Evolutionary conservation across 2,113 vertebrate species (phyloP).

Genomic region (Echinops telfairi): DNA sequence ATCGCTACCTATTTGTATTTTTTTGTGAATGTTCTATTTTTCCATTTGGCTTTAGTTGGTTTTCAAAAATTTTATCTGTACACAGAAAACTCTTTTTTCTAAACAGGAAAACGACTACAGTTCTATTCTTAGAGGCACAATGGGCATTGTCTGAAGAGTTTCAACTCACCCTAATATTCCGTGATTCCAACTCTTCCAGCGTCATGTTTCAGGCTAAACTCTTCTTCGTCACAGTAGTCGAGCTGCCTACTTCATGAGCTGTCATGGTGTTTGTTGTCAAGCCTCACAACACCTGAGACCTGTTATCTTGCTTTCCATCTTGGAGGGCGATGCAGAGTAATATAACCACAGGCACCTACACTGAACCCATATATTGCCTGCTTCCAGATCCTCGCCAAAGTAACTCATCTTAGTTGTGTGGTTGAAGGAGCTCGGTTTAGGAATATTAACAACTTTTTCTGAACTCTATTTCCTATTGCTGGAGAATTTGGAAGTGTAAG

Average conservation of each 20-base stretch:
- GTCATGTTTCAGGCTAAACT: not conserved
- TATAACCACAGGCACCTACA: not conserved
- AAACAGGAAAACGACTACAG: not conserved
- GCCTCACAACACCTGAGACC: not conserved
- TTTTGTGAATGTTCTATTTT: not conserved
- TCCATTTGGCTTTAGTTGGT: not conserved
- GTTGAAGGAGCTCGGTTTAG: not conserved
- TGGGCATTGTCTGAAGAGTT: slow-evolving; percentile 20
- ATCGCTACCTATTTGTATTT: slow-evolving; percentile 1
- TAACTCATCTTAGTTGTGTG: not conserved
- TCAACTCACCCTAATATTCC: not conserved
- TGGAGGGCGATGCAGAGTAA: not conserved
- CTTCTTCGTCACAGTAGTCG: not conserved
- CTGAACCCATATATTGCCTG: not conserved
- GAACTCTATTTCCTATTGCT: not conserved
- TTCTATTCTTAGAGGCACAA: not conserved
- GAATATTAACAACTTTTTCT: not conserved
- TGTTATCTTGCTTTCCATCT: not conserved
- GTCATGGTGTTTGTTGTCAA: not conserved
- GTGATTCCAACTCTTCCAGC: not conserved
- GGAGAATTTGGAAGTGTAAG: not conserved
- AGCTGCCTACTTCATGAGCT: no score
- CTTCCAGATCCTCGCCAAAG: not conserved
- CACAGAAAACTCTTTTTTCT: not conserved
- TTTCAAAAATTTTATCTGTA: slow-evolving; percentile 8